A percentile compares a stretch with the other conserved stretches of the same genome.
Conservation (phyloP, 2,888 invertebrate species). For the Drosophila diplacantha region DNA sequence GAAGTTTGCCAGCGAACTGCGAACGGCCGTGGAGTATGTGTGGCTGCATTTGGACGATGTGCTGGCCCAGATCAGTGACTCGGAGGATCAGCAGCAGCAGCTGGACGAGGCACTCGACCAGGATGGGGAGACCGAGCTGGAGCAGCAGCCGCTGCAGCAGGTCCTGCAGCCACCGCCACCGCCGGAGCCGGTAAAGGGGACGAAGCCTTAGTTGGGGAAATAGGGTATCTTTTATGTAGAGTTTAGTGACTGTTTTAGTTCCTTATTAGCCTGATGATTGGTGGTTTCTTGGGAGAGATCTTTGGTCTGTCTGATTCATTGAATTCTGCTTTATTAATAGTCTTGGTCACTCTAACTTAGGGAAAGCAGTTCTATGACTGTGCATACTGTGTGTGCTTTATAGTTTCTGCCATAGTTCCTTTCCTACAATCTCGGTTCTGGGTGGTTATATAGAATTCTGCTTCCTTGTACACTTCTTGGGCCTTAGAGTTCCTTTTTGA, state of each 20-base stretch:
- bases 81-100: slow-evolving; percentile 26
- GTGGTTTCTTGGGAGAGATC: neutral
- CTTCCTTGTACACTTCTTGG: neutral
- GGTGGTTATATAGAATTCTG: neutral
- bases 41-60: slow-evolving; percentile 52
- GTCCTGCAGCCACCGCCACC: neutral
- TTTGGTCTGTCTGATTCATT: neutral
- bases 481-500: no score
- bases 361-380: neutral
- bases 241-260: neutral
- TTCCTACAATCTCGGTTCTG: neutral
- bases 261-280: neutral
- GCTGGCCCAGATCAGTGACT: slow-evolving; percentile 11
- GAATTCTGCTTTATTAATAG: no score
- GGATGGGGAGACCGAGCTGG: slow-evolving; percentile 40
- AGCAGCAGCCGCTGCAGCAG: slow-evolving; percentile 37
- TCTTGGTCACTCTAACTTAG: neutral
- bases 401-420: neutral
- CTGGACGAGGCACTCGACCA: slow-evolving; percentile 36
- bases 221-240: neutral
- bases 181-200: neutral
- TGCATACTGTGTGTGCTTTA: neutral
- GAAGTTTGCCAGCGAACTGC: slow-evolving; percentile 49
- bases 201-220: no score
- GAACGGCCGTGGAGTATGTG: slow-evolving; percentile 45